Percentiles rank a stretch among this genome's conserved stretches.
phyloP scores from a whole-genome alignment of 2,797 vertebrate genomes.

The Natrix natrix region DNA sequence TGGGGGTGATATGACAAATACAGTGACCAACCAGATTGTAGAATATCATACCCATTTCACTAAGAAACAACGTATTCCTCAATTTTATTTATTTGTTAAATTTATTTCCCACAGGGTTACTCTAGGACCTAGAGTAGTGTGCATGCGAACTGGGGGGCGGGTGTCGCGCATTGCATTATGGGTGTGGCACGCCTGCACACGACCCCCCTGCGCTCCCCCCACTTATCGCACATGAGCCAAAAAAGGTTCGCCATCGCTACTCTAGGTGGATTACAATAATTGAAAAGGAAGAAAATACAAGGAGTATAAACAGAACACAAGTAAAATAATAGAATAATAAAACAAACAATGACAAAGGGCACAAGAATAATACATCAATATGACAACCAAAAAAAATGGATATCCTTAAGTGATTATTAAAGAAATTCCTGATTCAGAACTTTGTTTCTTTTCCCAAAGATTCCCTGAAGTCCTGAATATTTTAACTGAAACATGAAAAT shows the following conservation, averaged over 20 bases:
- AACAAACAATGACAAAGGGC: background rate
- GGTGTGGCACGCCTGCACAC: too few relatives aligned
- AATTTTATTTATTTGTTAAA: background rate
- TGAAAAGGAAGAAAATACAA: background rate
- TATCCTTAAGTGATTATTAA: background rate
- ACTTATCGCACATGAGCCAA: too few relatives aligned
- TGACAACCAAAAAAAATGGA: too few relatives aligned
- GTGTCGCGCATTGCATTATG: too few relatives aligned
- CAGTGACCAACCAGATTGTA: background rate
- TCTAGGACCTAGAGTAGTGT: too few relatives aligned
- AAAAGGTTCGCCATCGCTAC: too few relatives aligned
- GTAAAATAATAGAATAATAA: background rate
- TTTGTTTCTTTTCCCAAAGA: background rate
- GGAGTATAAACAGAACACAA: background rate
- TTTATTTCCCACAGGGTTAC: background rate
- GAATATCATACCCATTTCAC: background rate
- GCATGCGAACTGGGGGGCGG: too few relatives aligned
- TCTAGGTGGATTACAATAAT: background rate
- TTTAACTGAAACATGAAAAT: background rate
- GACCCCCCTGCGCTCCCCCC: too few relatives aligned
- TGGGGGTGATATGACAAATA: background rate
- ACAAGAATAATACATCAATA: background rate
- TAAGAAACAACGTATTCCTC: background rate
- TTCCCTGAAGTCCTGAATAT: background rate
- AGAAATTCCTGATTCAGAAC: background rate